Evolutionary conservation across 2,797 vertebrate genomes (phyloP), one percentile per base, ranked within the genome.

Genomic region (Argya squamiceps): DNA sequence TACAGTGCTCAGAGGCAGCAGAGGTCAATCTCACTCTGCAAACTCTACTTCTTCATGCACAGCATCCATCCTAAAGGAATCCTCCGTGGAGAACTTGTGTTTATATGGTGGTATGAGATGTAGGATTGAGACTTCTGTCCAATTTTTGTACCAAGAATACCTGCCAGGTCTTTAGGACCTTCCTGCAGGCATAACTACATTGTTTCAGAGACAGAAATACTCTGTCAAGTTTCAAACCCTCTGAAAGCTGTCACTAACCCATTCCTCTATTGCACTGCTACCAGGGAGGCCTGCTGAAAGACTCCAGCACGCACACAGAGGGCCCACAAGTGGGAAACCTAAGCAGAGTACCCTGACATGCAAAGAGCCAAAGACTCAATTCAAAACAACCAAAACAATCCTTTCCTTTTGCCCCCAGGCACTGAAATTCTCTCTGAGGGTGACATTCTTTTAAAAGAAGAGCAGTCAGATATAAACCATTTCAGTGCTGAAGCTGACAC

Each of bases 401-500:
- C 58, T 83, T 60, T 34, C 67, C 63, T 88, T 73, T n/a, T 75
- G 56, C 71, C 89, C 50, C 0, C 4, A 65, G 83, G 90, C 83
- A 13, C 43, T 50, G 73, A 63, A 86, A 74, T 65, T 34, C 58
- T 92, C 75, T 80, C 81, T 22, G n/a, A 94, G 71, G 74, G 43
- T 30, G 52, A 47, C 53, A 50, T 75, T 70, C 67, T 80, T 96
- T 81, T 69, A 88, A 69, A 82, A 91, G 76, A 85, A 67, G 46
- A 92, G 73, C 53, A 93, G 78, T 63, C 76, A 75, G 73, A 85
- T 67, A 88, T 36, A 82, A 87, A 83, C 34, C 77, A 90, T 93
- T 46, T 26, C 67, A 50, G 80, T 0, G 9, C 44, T 29, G 60
- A 92, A 76, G 76, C 41, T 29, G 63, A n/a, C 0, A 10, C 41